A percentile compares a stretch with the other conserved stretches of the same genome.
Conservation (phyloP, 2,888 invertebrate genomes). For the Autographa pulchrina region DNA sequence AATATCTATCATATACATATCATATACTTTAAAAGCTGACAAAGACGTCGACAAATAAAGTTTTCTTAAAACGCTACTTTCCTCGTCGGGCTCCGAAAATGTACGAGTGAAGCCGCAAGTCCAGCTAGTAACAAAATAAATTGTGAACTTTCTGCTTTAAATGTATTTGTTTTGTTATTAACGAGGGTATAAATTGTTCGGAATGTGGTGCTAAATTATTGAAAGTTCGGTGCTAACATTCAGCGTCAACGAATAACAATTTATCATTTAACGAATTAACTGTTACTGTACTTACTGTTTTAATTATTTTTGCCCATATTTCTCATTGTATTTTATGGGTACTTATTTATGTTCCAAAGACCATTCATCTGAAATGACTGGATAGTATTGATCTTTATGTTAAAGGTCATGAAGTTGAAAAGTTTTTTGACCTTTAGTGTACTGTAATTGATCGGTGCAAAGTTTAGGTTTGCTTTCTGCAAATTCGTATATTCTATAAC, state of each 20-base stretch:
- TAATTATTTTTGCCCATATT: constrained; percentile 39
- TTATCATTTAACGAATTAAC: constrained; percentile 48
- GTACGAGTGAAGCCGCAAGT: neutral
- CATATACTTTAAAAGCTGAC: neutral
- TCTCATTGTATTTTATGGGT: constrained; percentile 22
- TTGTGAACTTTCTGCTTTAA: constrained; percentile 18
- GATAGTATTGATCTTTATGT: neutral
- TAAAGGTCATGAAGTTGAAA: neutral
- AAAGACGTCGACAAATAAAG: neutral
- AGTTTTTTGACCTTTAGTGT: neutral
- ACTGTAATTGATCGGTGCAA: neutral
- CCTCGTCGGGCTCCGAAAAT: neutral
- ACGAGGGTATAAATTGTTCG: constrained; percentile 43
- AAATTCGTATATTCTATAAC: neutral
- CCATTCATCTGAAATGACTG: neutral
- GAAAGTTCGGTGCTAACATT: constrained; percentile 44
- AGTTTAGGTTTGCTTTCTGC: neutral
- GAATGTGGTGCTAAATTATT: constrained; percentile 47
- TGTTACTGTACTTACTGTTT: constrained; percentile 34
- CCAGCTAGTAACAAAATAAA: constrained; percentile 15
- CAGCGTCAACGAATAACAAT: constrained; percentile 47
- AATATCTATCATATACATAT: no score
- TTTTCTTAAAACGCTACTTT: neutral
- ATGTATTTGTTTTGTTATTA: constrained; percentile 31
- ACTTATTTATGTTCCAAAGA: neutral